Evolutionary conservation across 2,797 vertebrate genomes (phyloP).

Genomic region (Petrocephalus sullivani): DNA sequence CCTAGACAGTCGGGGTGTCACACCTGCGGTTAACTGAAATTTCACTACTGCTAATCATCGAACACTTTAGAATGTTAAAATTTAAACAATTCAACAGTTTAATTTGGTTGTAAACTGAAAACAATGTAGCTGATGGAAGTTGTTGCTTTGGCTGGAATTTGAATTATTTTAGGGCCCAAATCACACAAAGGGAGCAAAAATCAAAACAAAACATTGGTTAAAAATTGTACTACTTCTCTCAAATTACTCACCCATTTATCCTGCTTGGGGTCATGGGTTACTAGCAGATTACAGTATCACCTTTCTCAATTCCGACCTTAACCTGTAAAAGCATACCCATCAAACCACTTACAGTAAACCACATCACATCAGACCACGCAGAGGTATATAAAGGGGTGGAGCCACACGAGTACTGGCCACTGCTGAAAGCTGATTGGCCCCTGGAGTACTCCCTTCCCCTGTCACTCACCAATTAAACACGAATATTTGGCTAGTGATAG

Average conservation of each 20-base stretch:
- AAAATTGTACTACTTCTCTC: not conserved
- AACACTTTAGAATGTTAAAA: not conserved
- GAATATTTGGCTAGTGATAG: not conserved
- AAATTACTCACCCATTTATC: not conserved
- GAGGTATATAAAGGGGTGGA: not conserved
- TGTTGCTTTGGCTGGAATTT: not conserved
- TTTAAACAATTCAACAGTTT: not conserved
- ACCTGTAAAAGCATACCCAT: not conserved
- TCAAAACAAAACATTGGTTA: not conserved
- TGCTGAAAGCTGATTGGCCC: not conserved
- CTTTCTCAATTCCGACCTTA: not conserved
- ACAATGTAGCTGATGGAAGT: not conserved
- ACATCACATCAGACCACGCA: not conserved
- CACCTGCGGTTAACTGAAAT: not conserved
- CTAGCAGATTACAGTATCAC: not conserved
- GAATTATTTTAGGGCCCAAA: not conserved
- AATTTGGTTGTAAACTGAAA: not conserved
- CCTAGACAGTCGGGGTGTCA: not conserved
- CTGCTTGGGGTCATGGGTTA: not conserved
- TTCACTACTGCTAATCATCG: not conserved
- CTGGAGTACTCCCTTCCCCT: not conserved
- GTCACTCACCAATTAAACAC: not conserved
- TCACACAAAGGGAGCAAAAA: not conserved
- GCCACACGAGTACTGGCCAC: not conserved
- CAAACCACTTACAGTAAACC: not conserved